Base-by-base conservation (phyloP, 2,888 invertebrate genomes). In the Hipparchia sbordonii region DNA sequence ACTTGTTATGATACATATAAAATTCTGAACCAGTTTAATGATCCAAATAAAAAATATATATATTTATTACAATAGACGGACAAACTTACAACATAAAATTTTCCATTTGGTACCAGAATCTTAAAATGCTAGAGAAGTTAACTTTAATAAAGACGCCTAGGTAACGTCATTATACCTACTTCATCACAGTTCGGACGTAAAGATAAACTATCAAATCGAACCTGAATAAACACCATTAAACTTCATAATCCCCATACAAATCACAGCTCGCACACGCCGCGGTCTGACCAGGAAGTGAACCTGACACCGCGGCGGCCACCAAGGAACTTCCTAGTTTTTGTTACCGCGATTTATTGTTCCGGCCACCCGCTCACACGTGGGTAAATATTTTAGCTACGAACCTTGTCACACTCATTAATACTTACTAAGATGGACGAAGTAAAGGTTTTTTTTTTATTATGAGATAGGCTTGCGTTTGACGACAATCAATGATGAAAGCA, bases 291-390 rank as follows among this genome's bases (percentile, higher is more conserved):
- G 89, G 88, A 90, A 89, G 87, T 80, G 85, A 89, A 89, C 80
- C 84, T 81, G 88, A 89, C 87, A 90, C 89, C 85, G 78, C 86
- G 82, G 86, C 86, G 88, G 85, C 90, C 91, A 88, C 91, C 91
- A 81, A 84, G 89, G 88, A 78, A 77, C 86, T 87, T 87, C 86
- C 87, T 86, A 73, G 84, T 89, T 90, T 89, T 89, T 90, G 85
- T 88, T 82, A 83, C 83, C 84, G 77, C 82, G 80, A 87, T 91
- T 91, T 90, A 90, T 91, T 86, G 89, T 89, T 90, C 92, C 91
- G 91, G 87, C 83, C 87, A 87, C 84, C 84, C 84, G 80, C 74
- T 76, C 81, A 82, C 91, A 91, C 81, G 87, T 91, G 90, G 80
- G 79, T 82, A 89, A 90, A 91, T 84, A 89, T 6, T 39, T 4